These are phyloP conservation scores for Capromys pilorides DNA, from an alignment of 2,797 vertebrate genomes.

Conservation along the genomic window DNA sequence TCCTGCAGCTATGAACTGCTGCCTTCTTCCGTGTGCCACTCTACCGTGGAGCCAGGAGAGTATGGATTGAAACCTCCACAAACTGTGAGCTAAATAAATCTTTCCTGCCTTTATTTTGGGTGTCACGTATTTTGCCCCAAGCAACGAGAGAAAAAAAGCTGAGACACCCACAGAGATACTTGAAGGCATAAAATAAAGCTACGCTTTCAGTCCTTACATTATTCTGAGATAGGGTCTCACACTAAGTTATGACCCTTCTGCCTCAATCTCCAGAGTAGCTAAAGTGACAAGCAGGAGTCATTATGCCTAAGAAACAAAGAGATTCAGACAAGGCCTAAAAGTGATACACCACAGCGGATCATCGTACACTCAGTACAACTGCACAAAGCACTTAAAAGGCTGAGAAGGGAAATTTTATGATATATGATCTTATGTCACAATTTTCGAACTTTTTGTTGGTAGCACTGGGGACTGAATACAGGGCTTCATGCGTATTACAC, in stretches of 20 bases:
- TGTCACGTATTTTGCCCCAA: too few relatives aligned
- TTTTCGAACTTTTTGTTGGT: neutral
- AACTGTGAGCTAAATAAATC: too few relatives aligned
- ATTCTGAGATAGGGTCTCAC: neutral
- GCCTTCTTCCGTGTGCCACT: too few relatives aligned
- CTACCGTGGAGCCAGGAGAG: too few relatives aligned
- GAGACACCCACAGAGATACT: neutral
- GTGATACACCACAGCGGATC: neutral
- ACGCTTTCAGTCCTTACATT: neutral
- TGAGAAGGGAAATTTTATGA: neutral
- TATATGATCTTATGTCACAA: neutral
- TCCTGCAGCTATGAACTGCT: too few relatives aligned
- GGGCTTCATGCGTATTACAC: neutral
- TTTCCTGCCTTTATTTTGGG: too few relatives aligned
- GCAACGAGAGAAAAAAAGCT: too few relatives aligned
- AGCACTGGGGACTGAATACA: neutral
- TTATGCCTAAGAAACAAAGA: neutral
- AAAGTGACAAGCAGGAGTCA: neutral
- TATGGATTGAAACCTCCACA: too few relatives aligned
- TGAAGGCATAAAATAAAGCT: neutral
- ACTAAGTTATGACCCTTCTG: neutral
- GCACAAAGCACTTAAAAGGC: neutral
- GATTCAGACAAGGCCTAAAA: conserved; percentile 8
- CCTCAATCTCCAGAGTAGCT: neutral
- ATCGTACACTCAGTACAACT: neutral